A percentile compares a stretch with the other conserved stretches of the same genome.
phyloP scores from a whole-genome alignment of 1,140 invertebrate species.

The Drosophila ananassae region DNA sequence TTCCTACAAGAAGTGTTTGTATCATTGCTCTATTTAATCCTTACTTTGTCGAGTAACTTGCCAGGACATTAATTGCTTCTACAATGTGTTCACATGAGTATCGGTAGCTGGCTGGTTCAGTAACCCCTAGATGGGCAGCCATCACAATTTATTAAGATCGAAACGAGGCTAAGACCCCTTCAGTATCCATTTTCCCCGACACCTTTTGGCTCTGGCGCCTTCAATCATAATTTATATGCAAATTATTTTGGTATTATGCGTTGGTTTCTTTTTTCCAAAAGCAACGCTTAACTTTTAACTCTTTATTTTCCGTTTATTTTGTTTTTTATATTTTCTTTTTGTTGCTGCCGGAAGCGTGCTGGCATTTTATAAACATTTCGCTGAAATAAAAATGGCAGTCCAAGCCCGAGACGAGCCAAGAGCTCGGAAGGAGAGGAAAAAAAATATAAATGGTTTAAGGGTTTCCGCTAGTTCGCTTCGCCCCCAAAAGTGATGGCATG shows the following conservation, averaged over 20 bases:
- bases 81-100: not conserved
- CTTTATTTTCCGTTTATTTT: slow-evolving; percentile 31
- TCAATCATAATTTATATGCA: slow-evolving; percentile 80
- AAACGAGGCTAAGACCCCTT: slow-evolving; percentile 20
- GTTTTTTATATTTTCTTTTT: slow-evolving; percentile 3
- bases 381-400: slow-evolving; percentile 51
- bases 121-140: slow-evolving; percentile 27
- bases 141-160: slow-evolving; percentile 37
- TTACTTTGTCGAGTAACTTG: too few species aligned
- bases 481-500: slow-evolving; percentile 55
- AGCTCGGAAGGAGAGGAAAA: slow-evolving; percentile 21
- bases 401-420: slow-evolving; percentile 24
- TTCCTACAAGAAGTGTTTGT: too few species aligned
- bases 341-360: slow-evolving; percentile 55
- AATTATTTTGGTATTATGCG: slow-evolving; percentile 71
- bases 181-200: slow-evolving; percentile 22
- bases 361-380: slow-evolving; percentile 76
- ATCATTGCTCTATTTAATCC: too few species aligned
- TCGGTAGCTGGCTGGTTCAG: not conserved
- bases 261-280: slow-evolving; percentile 28
- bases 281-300: slow-evolving; percentile 71
- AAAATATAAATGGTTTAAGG: slow-evolving; percentile 47
- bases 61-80: slow-evolving; percentile 29
- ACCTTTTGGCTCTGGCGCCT: slow-evolving; percentile 31
- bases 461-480: slow-evolving; percentile 24